phyloP scores from a whole-genome alignment of 2,888 invertebrate genomes.

The Poecilobothrus nobilitatus region DNA sequence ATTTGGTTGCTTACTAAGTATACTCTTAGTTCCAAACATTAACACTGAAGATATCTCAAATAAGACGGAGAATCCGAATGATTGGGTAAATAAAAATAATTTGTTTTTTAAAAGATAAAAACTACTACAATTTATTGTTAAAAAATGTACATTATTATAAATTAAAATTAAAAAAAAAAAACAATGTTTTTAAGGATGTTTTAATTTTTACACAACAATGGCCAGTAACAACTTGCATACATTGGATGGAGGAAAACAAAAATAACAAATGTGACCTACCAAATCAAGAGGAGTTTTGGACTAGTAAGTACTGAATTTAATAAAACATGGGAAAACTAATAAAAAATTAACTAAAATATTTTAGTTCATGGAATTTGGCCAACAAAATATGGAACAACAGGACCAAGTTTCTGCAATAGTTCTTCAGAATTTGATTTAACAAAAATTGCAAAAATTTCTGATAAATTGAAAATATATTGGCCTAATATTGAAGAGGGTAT shows the following conservation, averaged over 20 bases:
- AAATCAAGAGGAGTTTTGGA: constrained; percentile 55
- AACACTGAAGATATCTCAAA: background rate
- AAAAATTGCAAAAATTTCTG: constrained; percentile 51
- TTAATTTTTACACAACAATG: constrained; percentile 74
- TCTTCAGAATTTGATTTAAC: constrained; percentile 57
- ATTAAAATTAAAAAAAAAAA: background rate
- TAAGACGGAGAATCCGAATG: background rate
- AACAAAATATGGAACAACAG: constrained; percentile 55
- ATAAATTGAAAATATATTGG: constrained; percentile 56
- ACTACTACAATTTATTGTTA: background rate
- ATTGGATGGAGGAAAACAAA: constrained; percentile 56
- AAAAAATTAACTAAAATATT: background rate
- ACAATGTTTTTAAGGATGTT: constrained; percentile 47
- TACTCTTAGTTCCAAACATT: background rate
- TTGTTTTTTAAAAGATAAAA: background rate
- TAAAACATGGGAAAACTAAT: too few species aligned
- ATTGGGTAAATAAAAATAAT: background rate
- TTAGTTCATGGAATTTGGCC: constrained; percentile 75
- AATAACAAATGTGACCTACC: constrained; percentile 58
- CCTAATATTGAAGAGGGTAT: constrained; percentile 54
- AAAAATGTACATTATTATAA: too few species aligned
- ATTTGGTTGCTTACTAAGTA: background rate
- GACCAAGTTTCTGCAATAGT: constrained; percentile 64
- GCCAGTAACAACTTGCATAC: constrained; percentile 63
- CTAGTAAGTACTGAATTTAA: constrained; percentile 32